Base-by-base conservation (phyloP, 2,113 vertebrate species). In the Casuarius casuarius region DNA sequence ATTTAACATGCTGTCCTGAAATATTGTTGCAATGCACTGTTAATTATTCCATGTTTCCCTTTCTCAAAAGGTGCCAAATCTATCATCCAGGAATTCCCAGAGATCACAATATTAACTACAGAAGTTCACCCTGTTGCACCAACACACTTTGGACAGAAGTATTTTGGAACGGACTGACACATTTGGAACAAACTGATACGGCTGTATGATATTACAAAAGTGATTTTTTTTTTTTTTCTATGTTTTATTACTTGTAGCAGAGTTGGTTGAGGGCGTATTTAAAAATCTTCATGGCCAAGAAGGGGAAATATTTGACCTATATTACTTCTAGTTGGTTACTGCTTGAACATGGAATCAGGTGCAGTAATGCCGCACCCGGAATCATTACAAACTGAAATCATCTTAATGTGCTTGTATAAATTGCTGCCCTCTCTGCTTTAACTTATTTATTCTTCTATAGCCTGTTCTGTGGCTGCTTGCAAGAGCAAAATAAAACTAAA, bases 101-200 rank as follows among this genome's bases (percentile, higher is more conserved):
- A 99, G 62, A 99, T 99, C 98, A 99, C 99, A 86, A 99, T 99
- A 97, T 96, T 99, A 95, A 99, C 99, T 38, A 99, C 99, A 74
- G 99, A 99, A 97, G 99, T 99, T 89, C 99, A 99, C 95, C 98
- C 99, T 8, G 98, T 99, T 87, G 99, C 99, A 74, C 99, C 99
- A 26, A 99, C 99, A 83, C 99, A 99, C 97, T 99, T 99, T 71
- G 99, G 99, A 97, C 99, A 99, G 98, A 99, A 99, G 97, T 99
- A 99, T 72, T 99, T 99, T 97, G 99, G 99, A 89, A 99, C 99
- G 26, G 99, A 99, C 95, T 99, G 95, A 99, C 67, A 86, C 71
- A 59, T 65, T 92, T 14, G 68, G 94, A 79, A 77, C 95, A 97
- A 87, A 92, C 26, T 16, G 87, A 74, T 78, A 20, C 63, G 84